Percentiles rank a stretch among this genome's conserved stretches.
These are phyloP conservation scores for Stomatorhinus walkeri DNA, from an alignment of 2,797 vertebrate species.

Conservation along the genomic window DNA sequence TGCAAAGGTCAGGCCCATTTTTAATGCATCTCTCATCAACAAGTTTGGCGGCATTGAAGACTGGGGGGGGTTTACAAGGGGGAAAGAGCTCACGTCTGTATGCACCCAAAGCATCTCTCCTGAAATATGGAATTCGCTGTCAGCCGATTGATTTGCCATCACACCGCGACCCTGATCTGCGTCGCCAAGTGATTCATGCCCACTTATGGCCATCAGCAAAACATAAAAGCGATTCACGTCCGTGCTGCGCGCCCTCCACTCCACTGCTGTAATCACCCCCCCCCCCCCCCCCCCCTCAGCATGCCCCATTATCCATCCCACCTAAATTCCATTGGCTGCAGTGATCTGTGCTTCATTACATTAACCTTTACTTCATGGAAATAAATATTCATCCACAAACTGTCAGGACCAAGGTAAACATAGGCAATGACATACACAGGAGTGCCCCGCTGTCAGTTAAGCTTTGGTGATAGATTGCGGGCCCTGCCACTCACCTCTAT, in stretches of 20 bases:
- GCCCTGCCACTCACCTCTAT: not conserved
- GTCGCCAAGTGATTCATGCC: slow-evolving; percentile 47
- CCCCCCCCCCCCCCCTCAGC: not conserved
- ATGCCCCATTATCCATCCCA: not conserved
- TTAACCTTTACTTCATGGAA: slow-evolving; percentile 29
- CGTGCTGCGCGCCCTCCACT: slow-evolving; percentile 34
- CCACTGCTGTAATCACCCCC: not conserved
- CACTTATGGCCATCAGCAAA: slow-evolving; percentile 43
- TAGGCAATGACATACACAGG: slow-evolving; percentile 5
- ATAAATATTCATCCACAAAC: slow-evolving; percentile 24
- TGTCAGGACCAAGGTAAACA: slow-evolving; percentile 2
- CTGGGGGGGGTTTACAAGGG: too few species aligned
- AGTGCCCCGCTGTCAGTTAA: not conserved
- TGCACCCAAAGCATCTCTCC: not conserved
- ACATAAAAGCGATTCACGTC: slow-evolving; percentile 41
- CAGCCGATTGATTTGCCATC: slow-evolving; percentile 40
- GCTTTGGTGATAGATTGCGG: slow-evolving; percentile 17
- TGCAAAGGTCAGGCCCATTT: not conserved
- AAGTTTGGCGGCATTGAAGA: not conserved
- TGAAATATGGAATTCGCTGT: slow-evolving; percentile 41
- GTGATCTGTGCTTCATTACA: slow-evolving; percentile 16
- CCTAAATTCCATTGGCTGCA: not conserved
- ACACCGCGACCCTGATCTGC: slow-evolving; percentile 43
- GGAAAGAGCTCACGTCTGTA: not conserved
- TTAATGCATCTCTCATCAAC: not conserved